These are phyloP conservation scores for Columba guinea DNA, from an alignment of 2,797 vertebrate genomes.

Conservation along the genomic window DNA sequence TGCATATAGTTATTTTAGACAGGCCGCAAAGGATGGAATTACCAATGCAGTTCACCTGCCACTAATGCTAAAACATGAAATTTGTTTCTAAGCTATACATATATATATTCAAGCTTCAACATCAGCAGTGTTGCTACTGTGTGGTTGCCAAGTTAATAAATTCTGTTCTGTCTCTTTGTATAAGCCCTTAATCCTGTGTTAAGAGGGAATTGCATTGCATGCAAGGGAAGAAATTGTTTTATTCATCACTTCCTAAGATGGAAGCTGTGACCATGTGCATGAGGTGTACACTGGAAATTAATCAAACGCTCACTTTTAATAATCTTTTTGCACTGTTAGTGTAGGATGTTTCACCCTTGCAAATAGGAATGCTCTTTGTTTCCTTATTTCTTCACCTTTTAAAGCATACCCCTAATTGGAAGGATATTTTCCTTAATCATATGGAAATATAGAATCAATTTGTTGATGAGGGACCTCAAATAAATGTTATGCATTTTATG, in stretches of 20 bases:
- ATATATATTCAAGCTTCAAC: neutral
- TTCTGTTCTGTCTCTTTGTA: neutral
- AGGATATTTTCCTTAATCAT: constrained; percentile 40
- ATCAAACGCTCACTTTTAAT: neutral
- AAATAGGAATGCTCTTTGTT: neutral
- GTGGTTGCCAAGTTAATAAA: constrained; percentile 5
- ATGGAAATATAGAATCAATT: constrained; percentile 59
- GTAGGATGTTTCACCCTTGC: neutral
- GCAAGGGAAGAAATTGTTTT: neutral
- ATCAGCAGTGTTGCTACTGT: neutral
- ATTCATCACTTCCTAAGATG: neutral
- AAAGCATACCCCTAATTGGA: constrained; percentile 9
- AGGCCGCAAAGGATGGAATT: constrained; percentile 34
- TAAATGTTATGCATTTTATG: constrained; percentile 56
- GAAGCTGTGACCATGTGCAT: neutral
- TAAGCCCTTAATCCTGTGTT: constrained; percentile 4
- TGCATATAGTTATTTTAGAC: constrained; percentile 35
- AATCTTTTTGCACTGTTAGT: neutral
- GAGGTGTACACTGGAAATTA: neutral
- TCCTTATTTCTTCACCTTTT: neutral
- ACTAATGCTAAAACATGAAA: constrained; percentile 33
- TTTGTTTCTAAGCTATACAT: constrained; percentile 14
- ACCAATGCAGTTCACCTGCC: constrained; percentile 17
- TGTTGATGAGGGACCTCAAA: constrained; percentile 47
- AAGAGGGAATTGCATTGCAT: neutral